Base-by-base conservation (phyloP, 2,797 vertebrate species). In the Sebastes elongatus region DNA sequence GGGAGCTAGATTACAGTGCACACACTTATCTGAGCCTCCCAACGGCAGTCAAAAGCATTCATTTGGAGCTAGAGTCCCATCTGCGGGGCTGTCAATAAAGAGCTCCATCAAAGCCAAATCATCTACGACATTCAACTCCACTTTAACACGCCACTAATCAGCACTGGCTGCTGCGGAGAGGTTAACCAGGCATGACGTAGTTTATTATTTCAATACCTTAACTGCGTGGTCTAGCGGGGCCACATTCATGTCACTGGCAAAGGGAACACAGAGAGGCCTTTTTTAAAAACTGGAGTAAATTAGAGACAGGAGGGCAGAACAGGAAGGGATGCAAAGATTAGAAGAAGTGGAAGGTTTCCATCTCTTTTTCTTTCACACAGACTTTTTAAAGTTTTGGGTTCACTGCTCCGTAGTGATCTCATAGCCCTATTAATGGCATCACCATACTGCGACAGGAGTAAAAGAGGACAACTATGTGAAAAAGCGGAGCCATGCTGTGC, bases 241-340 rank as follows among this genome's bases (percentile, higher is more conserved):
- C 78, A 75, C 73, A 74, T 90, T 83, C 83, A 84, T 85, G 82
- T 74, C 80, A 81, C 70, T 76, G 77, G 81, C 76, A 84, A 57
- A 74, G 38, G 35, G 82, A 95, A 89, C 84, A 94, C 69, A 90
- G 86, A 90, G 86, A 74, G 71, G 71, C 74, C 78, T 85, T 93
- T 91, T 78, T 84, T 59, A 77, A 83, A 78, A 83, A 76, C 57
- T 70, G 38, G 25, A 72, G 77, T 28, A 70, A 93, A 92, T 90
- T 86, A 81, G 55, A 89, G 77, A 81, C 56, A 62, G 68, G 81
- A 81, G 81, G 80, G 65, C 63, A 81, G 85, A 76, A 73, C 83
- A 81, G 88, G 91, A 92, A 92, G 73, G 81, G 80, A 74, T 16
- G 60, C 57, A 73, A 59, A 89, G 92, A 94, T 94, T 93, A 92